Evolutionary conservation across 92 coral and sea anemone genomes (phyloP), one percentile per base, ranked within the genome.

Genomic region (Scolanthus callimorphus): DNA sequence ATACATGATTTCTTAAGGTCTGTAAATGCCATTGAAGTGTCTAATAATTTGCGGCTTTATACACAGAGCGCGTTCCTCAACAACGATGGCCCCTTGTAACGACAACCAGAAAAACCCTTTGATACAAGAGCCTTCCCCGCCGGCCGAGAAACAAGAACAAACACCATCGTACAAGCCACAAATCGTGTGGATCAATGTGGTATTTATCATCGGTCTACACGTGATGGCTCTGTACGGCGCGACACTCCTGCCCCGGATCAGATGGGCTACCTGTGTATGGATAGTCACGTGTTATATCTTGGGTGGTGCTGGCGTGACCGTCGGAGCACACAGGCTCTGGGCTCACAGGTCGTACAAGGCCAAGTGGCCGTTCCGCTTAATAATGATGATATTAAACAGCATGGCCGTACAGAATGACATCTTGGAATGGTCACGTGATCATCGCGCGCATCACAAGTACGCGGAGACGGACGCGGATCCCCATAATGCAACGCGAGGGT

Each of bases 401-500:
- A 54, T 61, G 69, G 79, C 79, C 25, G 70, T 70, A 4, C 79
- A 72, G 45, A 72, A 72, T 62, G 71, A 72, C 61, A 63, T 72
- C 27, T 54, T 72, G 20, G 79, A 72, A 23, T 72, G 79, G 79
- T 44, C 56, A 17, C 78, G 78, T 3, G 78, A 71, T 29, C 78
- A 71, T 27, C 69, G 78, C 9, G 78, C 60, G 4, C 78, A 72
- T 55, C 79, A 72, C 69, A 72, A 72, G 71, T 72, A 26, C 59
- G 61, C 79, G 9, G 79, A 72, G 55, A 71, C 78, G 25, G 78
- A 71, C 11, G 78, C 69, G 11, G 78, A 71, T 17, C 78, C 78
- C 41, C 79, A 72, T 48, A 62, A 72, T 73, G 80, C 80, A 20
- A 73, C 54, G 38, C 62, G 80, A 39, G 80, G 78, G 15, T 62